Conservation (phyloP, 64 coral and sea anemone species). For the Montipora efflorescens region DNA sequence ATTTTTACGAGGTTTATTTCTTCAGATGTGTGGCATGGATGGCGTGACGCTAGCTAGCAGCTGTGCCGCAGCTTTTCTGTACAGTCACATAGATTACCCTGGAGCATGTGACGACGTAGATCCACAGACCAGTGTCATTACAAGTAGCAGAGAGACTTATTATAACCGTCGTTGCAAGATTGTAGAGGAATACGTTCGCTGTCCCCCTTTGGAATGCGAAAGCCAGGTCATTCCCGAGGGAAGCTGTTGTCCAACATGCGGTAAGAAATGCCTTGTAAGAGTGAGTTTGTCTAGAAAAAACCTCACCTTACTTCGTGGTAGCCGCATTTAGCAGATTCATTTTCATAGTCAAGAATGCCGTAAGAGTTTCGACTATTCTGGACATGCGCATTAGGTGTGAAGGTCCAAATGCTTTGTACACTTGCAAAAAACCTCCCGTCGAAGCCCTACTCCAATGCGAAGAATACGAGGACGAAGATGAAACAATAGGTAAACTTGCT, state of each 20-base stretch:
- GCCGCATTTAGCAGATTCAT: too few species aligned
- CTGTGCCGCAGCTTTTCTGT: slow-evolving; percentile 62
- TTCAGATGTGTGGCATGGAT: slow-evolving; percentile 81
- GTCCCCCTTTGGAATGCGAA: slow-evolving; percentile 26
- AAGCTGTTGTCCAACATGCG: slow-evolving; percentile 84
- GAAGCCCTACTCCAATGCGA: too few species aligned
- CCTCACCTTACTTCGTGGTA: too few species aligned
- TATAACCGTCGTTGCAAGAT: slow-evolving; percentile 66
- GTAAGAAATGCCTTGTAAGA: slow-evolving; percentile 26
- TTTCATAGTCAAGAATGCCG: too few species aligned
- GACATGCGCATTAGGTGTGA: too few species aligned
- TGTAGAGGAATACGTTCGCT: slow-evolving; percentile 48
- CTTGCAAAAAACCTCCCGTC: too few species aligned
- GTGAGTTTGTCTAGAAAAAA: too few species aligned
- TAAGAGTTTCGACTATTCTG: too few species aligned
- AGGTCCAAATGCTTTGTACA: too few species aligned
- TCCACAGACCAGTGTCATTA: slow-evolving; percentile 46
- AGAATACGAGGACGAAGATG: too few species aligned
- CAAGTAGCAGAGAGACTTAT: neutral
- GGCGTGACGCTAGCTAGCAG: slow-evolving; percentile 53
- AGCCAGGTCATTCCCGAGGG: slow-evolving; percentile 78
- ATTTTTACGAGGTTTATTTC: neutral
- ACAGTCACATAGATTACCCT: slow-evolving; percentile 80
- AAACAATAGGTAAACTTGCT: too few species aligned
- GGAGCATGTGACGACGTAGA: slow-evolving; percentile 69